These are phyloP conservation scores for Melanotaenia duboulayi DNA, from an alignment of 2,113 vertebrate species.

Conservation along the genomic window DNA sequence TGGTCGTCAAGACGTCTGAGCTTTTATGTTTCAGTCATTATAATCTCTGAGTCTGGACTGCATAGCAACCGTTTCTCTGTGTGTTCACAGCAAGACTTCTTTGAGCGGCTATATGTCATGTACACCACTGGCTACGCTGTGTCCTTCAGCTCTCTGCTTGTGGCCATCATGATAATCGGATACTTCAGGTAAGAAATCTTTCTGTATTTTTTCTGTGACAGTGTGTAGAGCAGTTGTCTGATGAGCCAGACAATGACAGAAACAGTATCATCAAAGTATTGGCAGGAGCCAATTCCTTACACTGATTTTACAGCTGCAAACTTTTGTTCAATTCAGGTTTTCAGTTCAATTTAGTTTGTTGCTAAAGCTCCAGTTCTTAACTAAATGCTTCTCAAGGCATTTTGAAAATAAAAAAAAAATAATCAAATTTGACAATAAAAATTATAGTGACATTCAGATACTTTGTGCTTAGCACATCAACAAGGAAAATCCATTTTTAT, in stretches of 20 bases:
- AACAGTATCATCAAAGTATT: not conserved
- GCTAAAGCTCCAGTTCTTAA: too few species aligned
- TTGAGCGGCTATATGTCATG: constrained; percentile 88
- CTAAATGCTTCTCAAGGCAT: too few species aligned
- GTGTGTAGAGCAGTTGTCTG: not conserved
- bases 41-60: not conserved
- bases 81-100: constrained; percentile 86
- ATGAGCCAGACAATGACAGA: not conserved
- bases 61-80: constrained; percentile 14
- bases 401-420: too few species aligned
- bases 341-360: too few species aligned
- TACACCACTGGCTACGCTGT: constrained; percentile 90
- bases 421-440: too few species aligned
- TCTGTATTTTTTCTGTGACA: not conserved
- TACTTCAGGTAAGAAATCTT: constrained; percentile 86
- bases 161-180: constrained; percentile 89
- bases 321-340: too few species aligned
- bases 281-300: not conserved
- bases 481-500: too few species aligned
- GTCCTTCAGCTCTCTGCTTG: constrained; percentile 88
- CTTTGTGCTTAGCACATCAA: too few species aligned
- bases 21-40: not conserved
- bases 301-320: not conserved
- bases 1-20: rapidly evolving
- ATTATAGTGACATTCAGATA: too few species aligned